A percentile compares a stretch with the other conserved stretches of the same genome.
Evolutionary conservation across 1,140 invertebrate genomes (phyloP).

Genomic region (Meloidogyne exigua): DNA sequence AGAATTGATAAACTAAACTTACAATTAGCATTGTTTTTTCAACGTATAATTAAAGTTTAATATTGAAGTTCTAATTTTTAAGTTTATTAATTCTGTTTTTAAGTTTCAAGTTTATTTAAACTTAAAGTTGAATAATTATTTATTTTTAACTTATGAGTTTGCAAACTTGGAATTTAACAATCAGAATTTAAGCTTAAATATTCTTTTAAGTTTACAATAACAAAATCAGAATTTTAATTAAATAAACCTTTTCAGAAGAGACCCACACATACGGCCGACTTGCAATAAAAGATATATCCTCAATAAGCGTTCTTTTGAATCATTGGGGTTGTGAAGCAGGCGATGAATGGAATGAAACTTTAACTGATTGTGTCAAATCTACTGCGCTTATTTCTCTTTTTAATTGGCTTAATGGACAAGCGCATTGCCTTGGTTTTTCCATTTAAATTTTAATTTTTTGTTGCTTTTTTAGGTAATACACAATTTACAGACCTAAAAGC

Average conservation of each 20-base stretch:
- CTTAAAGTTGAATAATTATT: too few species aligned
- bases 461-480: constrained; percentile 49
- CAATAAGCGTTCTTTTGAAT: constrained; percentile 1
- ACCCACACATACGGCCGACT: constrained; percentile 46
- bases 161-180: too few species aligned
- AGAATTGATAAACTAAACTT: too few species aligned
- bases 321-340: constrained; percentile 42
- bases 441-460: background rate
- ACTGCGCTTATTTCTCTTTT: constrained; percentile 53
- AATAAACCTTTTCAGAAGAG: constrained; percentile 42
- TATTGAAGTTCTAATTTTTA: too few species aligned
- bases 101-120: too few species aligned
- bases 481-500: constrained; percentile 56
- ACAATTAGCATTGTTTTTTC: too few species aligned
- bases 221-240: background rate
- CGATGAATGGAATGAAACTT: constrained; percentile 37
- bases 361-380: constrained; percentile 36
- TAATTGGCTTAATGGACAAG: constrained; percentile 60
- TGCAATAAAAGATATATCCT: constrained; percentile 47
- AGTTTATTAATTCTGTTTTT: too few species aligned
- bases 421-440: constrained; percentile 44
- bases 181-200: too few species aligned
- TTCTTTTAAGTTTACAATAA: too few species aligned
- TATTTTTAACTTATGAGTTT: too few species aligned
- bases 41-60: too few species aligned